These are phyloP conservation scores for Protobothrops flavoviridis DNA, from an alignment of 2,113 vertebrate species.

Conservation along the genomic window DNA sequence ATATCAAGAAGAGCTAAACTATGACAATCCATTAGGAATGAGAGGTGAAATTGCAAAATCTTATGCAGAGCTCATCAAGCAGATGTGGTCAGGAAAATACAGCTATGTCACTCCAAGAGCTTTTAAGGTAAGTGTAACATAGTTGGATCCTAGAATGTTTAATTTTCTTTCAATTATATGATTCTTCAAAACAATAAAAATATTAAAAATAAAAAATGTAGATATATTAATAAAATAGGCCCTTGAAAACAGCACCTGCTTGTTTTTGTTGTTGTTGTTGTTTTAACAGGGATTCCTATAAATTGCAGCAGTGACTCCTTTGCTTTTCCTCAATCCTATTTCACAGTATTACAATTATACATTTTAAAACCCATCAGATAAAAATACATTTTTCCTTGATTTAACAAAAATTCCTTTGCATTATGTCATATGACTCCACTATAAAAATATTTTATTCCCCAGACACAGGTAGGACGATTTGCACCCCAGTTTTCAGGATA, in stretches of 20 bases:
- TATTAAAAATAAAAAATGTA: neutral
- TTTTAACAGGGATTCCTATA: neutral
- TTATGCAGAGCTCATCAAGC: slow-evolving; percentile 94
- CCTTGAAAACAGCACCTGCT: neutral
- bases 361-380: neutral
- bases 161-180: neutral
- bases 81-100: slow-evolving; percentile 96
- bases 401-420: neutral
- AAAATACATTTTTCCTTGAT: neutral
- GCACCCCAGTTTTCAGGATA: slow-evolving; percentile 98
- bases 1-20: slow-evolving; percentile 93
- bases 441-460: neutral
- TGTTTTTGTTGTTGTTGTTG: neutral
- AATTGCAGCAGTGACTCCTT: neutral
- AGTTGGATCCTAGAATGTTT: neutral
- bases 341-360: neutral
- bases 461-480: slow-evolving; percentile 97
- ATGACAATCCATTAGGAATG: slow-evolving; percentile 98
- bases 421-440: neutral
- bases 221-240: neutral
- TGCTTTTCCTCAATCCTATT: neutral
- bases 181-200: neutral
- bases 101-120: slow-evolving; percentile 95
- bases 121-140: slow-evolving; percentile 85
- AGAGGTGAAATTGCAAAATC: slow-evolving; percentile 95